Base-by-base conservation (phyloP, 2,888 invertebrate genomes). In the Dynastes tityus region DNA sequence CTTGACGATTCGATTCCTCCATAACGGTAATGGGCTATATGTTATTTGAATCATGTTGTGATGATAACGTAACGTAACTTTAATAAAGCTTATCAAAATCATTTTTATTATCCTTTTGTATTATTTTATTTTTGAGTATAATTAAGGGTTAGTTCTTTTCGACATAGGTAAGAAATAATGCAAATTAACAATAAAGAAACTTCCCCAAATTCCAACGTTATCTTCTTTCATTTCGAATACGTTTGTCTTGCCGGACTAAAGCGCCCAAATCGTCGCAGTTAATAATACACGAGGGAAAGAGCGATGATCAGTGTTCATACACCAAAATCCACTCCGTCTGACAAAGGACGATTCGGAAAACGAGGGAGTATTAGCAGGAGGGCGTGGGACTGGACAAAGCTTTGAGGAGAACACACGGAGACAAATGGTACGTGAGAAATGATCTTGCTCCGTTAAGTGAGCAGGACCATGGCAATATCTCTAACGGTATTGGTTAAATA, bases 241-340 rank as follows among this genome's bases (percentile, higher is more conserved):
- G 53, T 4, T 55, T 55, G 53, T 55, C 53, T n/a, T 16, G 4
- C 16, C 5, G 16, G 4, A n/a, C 11, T n/a, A 8, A 27, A 32
- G 32, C n/a, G 27, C n/a, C n/a, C 13, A 64, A 40, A 65, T 65
- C 40, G 40, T 37, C n/a, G 65, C 29, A 65, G 65, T 65, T 65
- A 65, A 65, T 65, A 65, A 65, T 65, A 65, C 16, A 65, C 13
- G 65, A 45, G 16, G 40, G 32, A 65, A 40, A 29, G 65, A 40
- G 65, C 6, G 40, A 37, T 65, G 13, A 65, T 65, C 40, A 40
- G 40, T 65, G 65, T 65, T 65, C 65, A 65, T 65, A 37, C 65
- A 45, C 37, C 40, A 65, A 40, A 65, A 37, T 45, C 65, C 65
- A 65, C 65, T 40, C 65, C 32, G 61, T 53, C 64, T 13, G 37